These are phyloP conservation scores for Autographa pulchrina DNA, from an alignment of 2,888 invertebrate genomes.

Conservation along the genomic window DNA sequence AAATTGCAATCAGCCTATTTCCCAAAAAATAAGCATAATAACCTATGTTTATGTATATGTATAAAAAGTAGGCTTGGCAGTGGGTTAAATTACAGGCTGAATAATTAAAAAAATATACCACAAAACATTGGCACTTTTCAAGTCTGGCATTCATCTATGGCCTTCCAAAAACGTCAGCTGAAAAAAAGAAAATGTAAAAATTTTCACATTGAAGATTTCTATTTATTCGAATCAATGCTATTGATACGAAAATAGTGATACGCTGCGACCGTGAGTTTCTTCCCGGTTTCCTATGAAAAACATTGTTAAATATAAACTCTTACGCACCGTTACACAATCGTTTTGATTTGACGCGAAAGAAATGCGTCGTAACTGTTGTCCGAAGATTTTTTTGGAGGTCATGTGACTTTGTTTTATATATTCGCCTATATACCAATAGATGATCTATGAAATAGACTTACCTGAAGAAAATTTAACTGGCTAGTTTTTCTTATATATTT, in stretches of 20 bases:
- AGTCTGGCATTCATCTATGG: neutral
- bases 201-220: neutral
- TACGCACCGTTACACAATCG: conserved; percentile 29
- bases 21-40: too few relatives aligned
- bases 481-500: too few relatives aligned
- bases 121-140: neutral
- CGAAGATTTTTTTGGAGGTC: conserved; percentile 5
- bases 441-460: too few relatives aligned
- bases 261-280: conserved; percentile 43
- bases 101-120: too few relatives aligned
- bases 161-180: neutral
- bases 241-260: conserved; percentile 45
- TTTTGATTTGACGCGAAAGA: conserved; percentile 36
- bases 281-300: conserved; percentile 44
- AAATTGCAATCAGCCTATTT: too few relatives aligned
- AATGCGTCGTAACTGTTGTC: conserved; percentile 16
- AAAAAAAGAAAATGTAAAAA: neutral
- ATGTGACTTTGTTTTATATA: conserved; percentile 21
- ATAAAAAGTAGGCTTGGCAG: too few relatives aligned
- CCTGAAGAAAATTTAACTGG: too few relatives aligned
- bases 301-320: conserved; percentile 43
- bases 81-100: too few relatives aligned
- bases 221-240: conserved; percentile 25
- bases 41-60: too few relatives aligned
- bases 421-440: neutral